A percentile compares a stretch with the other conserved stretches of the same genome.
Evolutionary conservation across 1,140 invertebrate genomes (phyloP).

Genomic region (Aplysia californica): DNA sequence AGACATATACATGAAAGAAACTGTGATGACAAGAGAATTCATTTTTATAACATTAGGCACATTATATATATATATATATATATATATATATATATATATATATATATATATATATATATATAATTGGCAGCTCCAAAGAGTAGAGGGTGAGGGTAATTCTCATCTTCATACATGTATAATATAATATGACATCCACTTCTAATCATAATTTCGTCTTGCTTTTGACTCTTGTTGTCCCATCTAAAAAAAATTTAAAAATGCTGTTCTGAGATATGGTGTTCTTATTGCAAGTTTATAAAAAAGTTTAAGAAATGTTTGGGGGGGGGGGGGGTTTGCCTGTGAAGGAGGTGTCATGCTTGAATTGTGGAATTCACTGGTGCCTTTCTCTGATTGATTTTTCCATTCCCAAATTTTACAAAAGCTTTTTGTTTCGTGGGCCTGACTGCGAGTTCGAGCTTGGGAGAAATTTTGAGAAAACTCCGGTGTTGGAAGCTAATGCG

Average conservation of each 20-base stretch:
- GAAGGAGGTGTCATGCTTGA: neutral
- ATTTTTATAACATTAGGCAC: neutral
- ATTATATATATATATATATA: neutral
- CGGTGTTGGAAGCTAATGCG: neutral
- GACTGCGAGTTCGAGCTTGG: neutral
- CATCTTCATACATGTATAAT: neutral
- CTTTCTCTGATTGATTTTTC: neutral
- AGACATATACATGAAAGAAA: neutral
- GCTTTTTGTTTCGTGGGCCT: neutral
- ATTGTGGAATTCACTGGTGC: neutral
- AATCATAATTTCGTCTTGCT: conserved; percentile 21
- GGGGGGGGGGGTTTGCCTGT: neutral
- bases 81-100: neutral
- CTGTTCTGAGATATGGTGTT: neutral
- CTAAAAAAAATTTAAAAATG: neutral
- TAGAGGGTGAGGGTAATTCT: neutral
- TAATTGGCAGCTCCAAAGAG: neutral
- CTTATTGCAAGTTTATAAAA: neutral
- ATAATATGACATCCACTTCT: neutral
- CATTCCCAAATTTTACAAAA: neutral
- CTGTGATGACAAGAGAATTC: neutral
- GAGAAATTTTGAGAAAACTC: neutral
- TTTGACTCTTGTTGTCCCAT: conserved; percentile 18
- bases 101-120: neutral
- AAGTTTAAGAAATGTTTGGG: neutral